Conservation (phyloP, 1,140 invertebrate genomes). For the Cyphomyrmex costatus region DNA sequence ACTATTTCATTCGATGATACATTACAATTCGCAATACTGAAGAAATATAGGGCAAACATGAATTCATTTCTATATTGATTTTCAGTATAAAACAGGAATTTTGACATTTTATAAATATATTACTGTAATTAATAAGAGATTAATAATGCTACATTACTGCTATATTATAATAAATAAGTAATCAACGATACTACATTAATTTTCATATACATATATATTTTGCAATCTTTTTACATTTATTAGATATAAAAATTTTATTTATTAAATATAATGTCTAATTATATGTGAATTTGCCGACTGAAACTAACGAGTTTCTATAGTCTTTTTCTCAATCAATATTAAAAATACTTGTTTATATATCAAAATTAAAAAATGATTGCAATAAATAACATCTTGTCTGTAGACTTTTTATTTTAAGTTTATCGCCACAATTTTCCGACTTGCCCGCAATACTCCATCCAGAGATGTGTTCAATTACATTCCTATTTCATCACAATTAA, state of each 20-base stretch:
- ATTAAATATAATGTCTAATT: background rate
- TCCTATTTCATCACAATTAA: slow-evolving; percentile 47
- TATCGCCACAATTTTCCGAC: background rate
- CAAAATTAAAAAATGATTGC: background rate
- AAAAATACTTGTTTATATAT: background rate
- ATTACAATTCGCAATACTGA: background rate
- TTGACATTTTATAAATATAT: slow-evolving; percentile 4
- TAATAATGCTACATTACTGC: slow-evolving; percentile 1
- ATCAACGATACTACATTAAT: background rate
- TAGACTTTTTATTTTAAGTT: background rate
- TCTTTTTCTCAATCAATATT: background rate
- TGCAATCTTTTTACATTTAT: background rate
- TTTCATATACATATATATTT: background rate
- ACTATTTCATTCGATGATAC: slow-evolving; percentile 16
- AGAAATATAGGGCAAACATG: background rate
- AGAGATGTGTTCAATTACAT: slow-evolving; percentile 42
- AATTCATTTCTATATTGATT: background rate
- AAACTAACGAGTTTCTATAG: background rate
- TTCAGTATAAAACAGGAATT: background rate
- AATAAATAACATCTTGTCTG: background rate
- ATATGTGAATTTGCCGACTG: background rate
- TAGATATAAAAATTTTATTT: no score
- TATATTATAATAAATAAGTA: background rate
- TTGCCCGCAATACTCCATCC: background rate
- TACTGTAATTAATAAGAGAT: background rate